These are phyloP conservation scores for Cinara cedri DNA, from an alignment of 2,888 invertebrate species.

Conservation along the genomic window DNA sequence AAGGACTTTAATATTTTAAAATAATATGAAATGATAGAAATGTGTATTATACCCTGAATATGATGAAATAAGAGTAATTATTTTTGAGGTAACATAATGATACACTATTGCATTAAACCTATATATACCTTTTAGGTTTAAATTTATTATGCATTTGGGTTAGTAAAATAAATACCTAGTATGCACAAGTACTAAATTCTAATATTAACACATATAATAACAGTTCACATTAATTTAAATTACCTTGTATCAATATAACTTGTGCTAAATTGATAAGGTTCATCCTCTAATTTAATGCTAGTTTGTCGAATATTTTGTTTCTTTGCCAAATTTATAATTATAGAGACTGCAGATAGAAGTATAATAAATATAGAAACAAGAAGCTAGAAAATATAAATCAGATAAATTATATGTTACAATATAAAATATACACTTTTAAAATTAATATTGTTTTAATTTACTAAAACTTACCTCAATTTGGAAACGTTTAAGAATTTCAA, in stretches of 20 bases:
- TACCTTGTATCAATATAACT: constrained; percentile 30
- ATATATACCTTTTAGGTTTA: no score
- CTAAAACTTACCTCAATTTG: constrained; percentile 25
- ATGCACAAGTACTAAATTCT: no score
- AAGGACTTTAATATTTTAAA: no score
- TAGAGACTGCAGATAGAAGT: neutral
- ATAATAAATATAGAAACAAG: constrained; percentile 12
- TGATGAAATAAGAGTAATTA: no score
- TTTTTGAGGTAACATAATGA: no score
- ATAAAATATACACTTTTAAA: neutral
- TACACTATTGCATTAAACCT: no score
- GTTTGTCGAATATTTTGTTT: constrained; percentile 28
- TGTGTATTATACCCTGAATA: no score
- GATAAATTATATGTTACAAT: neutral
- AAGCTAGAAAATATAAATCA: constrained; percentile 15
- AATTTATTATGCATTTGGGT: no score
- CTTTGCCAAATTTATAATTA: constrained; percentile 2
- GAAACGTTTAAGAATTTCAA: neutral
- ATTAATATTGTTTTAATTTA: neutral
- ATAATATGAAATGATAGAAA: no score
- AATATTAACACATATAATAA: no score
- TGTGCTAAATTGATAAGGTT: neutral
- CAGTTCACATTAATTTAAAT: no score
- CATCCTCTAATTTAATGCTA: constrained; percentile 16
- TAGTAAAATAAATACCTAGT: no score